Evolutionary conservation across 2,797 vertebrate genomes (phyloP).

Genomic region (Carapus acus): DNA sequence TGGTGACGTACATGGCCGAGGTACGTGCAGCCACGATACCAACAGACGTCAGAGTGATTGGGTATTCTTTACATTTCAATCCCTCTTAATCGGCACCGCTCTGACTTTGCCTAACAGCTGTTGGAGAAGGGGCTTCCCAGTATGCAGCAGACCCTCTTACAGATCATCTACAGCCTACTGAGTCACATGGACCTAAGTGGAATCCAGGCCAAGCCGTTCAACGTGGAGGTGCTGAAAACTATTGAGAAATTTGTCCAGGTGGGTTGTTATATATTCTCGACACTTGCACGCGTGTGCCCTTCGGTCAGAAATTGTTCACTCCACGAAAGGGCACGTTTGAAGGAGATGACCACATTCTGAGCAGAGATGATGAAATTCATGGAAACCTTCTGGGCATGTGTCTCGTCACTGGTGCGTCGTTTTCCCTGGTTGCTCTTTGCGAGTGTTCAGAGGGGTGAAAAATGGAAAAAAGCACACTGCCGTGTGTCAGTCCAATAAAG

Average conservation of each 20-base stretch:
- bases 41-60: too few relatives aligned
- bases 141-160: slow-evolving; percentile 93
- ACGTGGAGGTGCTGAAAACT: slow-evolving; percentile 92
- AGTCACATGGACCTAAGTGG: slow-evolving; percentile 92
- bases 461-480: slow-evolving; percentile 29
- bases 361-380: slow-evolving; percentile 26
- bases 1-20: slow-evolving; percentile 96
- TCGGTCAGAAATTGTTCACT: too few relatives aligned
- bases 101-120: slow-evolving; percentile 68
- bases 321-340: not conserved
- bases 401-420: slow-evolving; percentile 19
- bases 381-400: slow-evolving; percentile 38
- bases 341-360: slow-evolving; percentile 5
- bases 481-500: slow-evolving; percentile 58
- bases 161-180: slow-evolving; percentile 94
- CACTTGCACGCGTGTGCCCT: too few relatives aligned
- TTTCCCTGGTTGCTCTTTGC: slow-evolving; percentile 33
- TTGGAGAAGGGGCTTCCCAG: slow-evolving; percentile 93
- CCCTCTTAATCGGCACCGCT: too few relatives aligned
- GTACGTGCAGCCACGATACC: slow-evolving; percentile 45
- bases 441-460: slow-evolving; percentile 20
- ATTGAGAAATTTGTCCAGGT: slow-evolving; percentile 98
- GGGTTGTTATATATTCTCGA: slow-evolving; percentile 29
- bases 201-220: slow-evolving; percentile 92
- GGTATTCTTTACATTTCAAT: too few relatives aligned